Evolutionary conservation across 2,113 vertebrate genomes (phyloP).

Genomic region (Scomber japonicus): DNA sequence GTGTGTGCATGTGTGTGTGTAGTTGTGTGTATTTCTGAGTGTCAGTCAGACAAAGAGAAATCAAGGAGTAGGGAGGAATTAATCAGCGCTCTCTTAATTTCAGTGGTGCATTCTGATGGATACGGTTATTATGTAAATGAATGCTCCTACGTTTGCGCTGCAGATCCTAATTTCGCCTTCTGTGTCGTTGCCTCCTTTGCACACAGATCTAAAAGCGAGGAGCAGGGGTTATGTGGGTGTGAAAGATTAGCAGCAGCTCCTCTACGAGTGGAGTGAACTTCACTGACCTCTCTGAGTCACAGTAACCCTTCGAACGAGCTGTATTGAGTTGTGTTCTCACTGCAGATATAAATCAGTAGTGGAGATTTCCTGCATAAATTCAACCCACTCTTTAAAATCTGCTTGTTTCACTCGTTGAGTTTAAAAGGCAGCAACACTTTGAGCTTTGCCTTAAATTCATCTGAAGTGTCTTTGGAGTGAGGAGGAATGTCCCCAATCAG

Average conservation of each 20-base stretch:
- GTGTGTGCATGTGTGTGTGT: slow-evolving; percentile 11
- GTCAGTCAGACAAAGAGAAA: slow-evolving; percentile 61
- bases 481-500: slow-evolving; percentile 36
- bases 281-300: slow-evolving; percentile 72
- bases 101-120: slow-evolving; percentile 50
- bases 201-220: slow-evolving; percentile 48
- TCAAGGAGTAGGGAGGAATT: slow-evolving; percentile 54
- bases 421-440: too few species aligned
- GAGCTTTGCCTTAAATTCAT: slow-evolving; percentile 15
- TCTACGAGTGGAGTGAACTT: slow-evolving; percentile 60
- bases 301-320: slow-evolving; percentile 37
- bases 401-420: background rate
- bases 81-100: slow-evolving; percentile 55
- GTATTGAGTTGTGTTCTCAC: slow-evolving; percentile 7
- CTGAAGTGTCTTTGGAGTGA: slow-evolving; percentile 16
- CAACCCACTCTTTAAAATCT: slow-evolving; percentile 1
- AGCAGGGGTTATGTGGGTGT: slow-evolving; percentile 63
- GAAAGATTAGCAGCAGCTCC: slow-evolving; percentile 59
- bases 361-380: slow-evolving; percentile 30
- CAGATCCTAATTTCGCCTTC: slow-evolving; percentile 61
- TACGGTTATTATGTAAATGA: slow-evolving; percentile 68
- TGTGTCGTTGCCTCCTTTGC: slow-evolving; percentile 43
- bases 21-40: background rate
- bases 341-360: slow-evolving; percentile 31
- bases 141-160: slow-evolving; percentile 49